Base-by-base conservation (phyloP, 1,140 invertebrate genomes). In the Drosophila watanabei region DNA sequence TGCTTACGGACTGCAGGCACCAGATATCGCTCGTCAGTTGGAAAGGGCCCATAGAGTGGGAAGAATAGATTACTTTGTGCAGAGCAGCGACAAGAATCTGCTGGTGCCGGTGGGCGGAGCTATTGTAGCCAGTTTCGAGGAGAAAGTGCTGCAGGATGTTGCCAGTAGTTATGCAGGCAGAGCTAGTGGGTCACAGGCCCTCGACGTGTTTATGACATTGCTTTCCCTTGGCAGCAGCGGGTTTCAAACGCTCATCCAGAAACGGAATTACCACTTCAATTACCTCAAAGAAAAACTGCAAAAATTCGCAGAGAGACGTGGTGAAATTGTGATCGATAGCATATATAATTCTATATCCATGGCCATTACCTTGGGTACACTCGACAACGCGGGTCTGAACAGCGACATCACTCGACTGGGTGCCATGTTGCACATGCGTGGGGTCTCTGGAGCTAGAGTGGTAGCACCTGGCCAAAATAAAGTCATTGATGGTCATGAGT, bases 61-160 rank as follows among this genome's bases (percentile, higher is more conserved):
- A 32, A 94, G 97, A 63, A 94, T 98, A 0, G 97, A 98, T 94
- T 95, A 95, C 6, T 96, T 97, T 93, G 96, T 98, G 65, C 97
- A 98, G 92, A 98, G 97, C 86, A 97, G 96, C 20, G 97, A 98
- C 93, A 98, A 98, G 93, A 98, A 98, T 93, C 96, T 98, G 52
- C 93, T 98, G 93, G 97, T 98, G 28, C 97, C 97, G 56, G 98
- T 98, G 18, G 97, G 98, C 41, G 98, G 97, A 2, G 95, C 97
- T 14, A 95, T 98, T 33, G 95, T 98, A 69, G 97, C 96, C 48
- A 96, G 96, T 0, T 97, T 96, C 93, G 95, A 97, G 82, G 94
- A 95, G 80, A 93, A 93, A 35, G 90, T 96, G 14, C 92, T 97
- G 24, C 94, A 95, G 73, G 93, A 95, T 77, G 95, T 98, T 76